These are phyloP conservation scores for Euwallacea fornicatus DNA, from an alignment of 1,140 invertebrate genomes.

Conservation along the genomic window DNA sequence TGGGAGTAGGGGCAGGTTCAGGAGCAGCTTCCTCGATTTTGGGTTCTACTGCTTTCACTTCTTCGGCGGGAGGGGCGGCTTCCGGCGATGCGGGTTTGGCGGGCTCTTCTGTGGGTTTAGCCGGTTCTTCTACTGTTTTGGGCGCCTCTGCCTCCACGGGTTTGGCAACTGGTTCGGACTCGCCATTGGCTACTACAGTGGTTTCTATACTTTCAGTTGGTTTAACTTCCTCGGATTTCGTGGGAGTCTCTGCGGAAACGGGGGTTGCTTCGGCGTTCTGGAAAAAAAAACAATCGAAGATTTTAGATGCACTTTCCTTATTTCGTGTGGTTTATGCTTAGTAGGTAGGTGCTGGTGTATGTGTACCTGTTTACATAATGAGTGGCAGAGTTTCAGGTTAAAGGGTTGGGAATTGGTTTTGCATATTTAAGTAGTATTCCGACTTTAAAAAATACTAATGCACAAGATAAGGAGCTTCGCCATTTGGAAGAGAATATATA, in stretches of 20 bases:
- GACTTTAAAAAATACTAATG: too few species aligned
- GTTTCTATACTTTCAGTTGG: constrained; percentile 13
- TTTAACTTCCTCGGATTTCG: constrained; percentile 43
- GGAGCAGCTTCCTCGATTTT: constrained; percentile 38
- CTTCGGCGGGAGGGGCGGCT: constrained; percentile 23
- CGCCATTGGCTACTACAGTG: constrained; percentile 8
- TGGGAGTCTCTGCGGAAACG: constrained; percentile 40
- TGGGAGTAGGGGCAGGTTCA: constrained; percentile 18
- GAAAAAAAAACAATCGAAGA: constrained; percentile 25
- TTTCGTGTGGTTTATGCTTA: too few species aligned
- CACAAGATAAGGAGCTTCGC: too few species aligned
- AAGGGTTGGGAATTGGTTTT: too few species aligned
- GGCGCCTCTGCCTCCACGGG: constrained; percentile 33
- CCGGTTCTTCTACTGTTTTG: constrained; percentile 33
- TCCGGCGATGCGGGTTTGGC: constrained; percentile 15
- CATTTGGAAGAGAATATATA: too few species aligned
- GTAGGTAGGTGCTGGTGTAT: too few species aligned
- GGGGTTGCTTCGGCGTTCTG: constrained; percentile 47
- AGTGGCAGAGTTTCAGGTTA: too few species aligned
- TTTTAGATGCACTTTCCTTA: too few species aligned
- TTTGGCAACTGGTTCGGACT: constrained; percentile 34
- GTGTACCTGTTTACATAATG: too few species aligned
- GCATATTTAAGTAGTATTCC: too few species aligned
- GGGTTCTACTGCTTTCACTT: constrained; percentile 25
- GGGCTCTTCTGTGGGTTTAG: constrained; percentile 30